Percentiles rank a stretch among this genome's conserved stretches.
These are phyloP conservation scores for Burhinus bistriatus DNA, from an alignment of 2,113 vertebrate species.

Conservation along the genomic window DNA sequence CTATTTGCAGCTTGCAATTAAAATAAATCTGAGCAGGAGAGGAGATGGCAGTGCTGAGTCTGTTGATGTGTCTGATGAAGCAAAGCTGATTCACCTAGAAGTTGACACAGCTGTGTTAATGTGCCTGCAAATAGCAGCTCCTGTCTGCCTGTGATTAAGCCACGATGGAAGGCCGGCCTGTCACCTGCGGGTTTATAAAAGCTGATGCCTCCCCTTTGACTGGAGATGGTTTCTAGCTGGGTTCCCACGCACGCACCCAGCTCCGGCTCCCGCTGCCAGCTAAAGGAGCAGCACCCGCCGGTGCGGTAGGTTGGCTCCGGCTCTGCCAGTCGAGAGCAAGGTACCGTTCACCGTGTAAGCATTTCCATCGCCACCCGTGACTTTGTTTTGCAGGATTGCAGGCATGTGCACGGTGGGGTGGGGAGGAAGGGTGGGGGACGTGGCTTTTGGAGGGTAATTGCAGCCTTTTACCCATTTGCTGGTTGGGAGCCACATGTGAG, in stretches of 20 bases:
- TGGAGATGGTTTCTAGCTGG: conserved; percentile 39
- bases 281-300: background rate
- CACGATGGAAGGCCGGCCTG: background rate
- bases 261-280: conserved; percentile 24
- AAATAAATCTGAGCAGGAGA: conserved; percentile 63
- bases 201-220: conserved; percentile 36
- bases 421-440: background rate
- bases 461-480: conserved; percentile 63
- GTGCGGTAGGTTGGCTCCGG: background rate
- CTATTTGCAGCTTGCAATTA: conserved; percentile 75
- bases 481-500: background rate
- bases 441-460: conserved; percentile 51
- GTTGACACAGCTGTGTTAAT: conserved; percentile 73
- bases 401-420: rapidly evolving
- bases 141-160: conserved; percentile 45
- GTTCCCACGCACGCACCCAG: background rate
- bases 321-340: background rate
- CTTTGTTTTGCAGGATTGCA: background rate
- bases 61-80: conserved; percentile 75
- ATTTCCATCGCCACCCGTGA: background rate
- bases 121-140: conserved; percentile 68
- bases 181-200: conserved; percentile 52
- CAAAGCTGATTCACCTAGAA: conserved; percentile 74
- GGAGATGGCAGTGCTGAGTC: conserved; percentile 57
- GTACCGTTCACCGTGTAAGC: conserved; percentile 5